These are phyloP conservation scores for Mythimna pallens DNA, from an alignment of 2,888 invertebrate genomes.

Conservation along the genomic window DNA sequence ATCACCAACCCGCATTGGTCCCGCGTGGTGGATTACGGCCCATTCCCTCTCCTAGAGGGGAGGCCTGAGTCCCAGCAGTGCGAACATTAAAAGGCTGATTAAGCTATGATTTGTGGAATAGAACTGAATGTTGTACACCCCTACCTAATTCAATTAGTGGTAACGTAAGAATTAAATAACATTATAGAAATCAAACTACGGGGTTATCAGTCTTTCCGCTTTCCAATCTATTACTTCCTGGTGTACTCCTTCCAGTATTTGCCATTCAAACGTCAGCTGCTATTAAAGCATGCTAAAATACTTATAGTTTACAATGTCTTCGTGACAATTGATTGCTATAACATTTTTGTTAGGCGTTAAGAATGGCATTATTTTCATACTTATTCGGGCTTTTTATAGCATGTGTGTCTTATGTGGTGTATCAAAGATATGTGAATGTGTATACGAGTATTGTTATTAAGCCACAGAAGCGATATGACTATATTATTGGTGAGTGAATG, in stretches of 20 bases:
- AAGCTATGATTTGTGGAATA: too few species aligned
- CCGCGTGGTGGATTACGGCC: too few species aligned
- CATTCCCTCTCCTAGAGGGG: too few species aligned
- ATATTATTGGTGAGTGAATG: conserved; percentile 83
- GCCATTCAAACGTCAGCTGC: not conserved
- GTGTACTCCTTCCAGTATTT: conserved; percentile 3
- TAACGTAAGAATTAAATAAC: conserved; percentile 71
- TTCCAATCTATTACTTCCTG: conserved; percentile 21
- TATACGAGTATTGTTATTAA: conserved; percentile 80
- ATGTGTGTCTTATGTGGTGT: conserved; percentile 80
- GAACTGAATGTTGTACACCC: conserved; percentile 53
- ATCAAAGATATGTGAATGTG: conserved; percentile 78
- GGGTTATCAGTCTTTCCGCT: conserved; percentile 34
- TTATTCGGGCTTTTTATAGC: conserved; percentile 77
- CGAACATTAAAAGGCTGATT: too few species aligned
- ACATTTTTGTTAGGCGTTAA: conserved; percentile 7
- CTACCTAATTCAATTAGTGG: conserved; percentile 85
- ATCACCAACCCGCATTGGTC: too few species aligned
- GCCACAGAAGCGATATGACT: conserved; percentile 84
- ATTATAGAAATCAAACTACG: conserved; percentile 66
- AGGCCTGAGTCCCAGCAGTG: too few species aligned
- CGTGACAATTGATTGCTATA: conserved; percentile 14
- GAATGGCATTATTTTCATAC: conserved; percentile 79
- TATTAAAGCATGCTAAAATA: not conserved
- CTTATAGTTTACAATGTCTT: not conserved